phyloP scores from a whole-genome alignment of 2,888 invertebrate species.

The Punctoribates punctum region DNA sequence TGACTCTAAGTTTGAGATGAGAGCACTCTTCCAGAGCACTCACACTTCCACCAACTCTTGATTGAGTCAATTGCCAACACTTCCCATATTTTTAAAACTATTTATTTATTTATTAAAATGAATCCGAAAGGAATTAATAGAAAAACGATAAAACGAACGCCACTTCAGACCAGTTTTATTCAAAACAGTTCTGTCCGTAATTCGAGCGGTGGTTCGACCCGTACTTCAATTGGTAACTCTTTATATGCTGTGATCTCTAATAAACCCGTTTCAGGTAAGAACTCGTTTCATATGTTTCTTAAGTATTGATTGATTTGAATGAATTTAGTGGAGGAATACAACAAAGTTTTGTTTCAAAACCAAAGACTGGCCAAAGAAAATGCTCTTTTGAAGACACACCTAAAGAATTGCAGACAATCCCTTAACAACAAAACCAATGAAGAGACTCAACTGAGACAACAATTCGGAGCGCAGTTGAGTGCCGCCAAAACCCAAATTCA shows the following conservation, averaged over 20 bases:
- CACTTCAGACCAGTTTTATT: background rate
- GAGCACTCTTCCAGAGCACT: too few relatives aligned
- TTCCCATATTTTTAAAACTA: too few relatives aligned
- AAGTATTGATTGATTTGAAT: background rate
- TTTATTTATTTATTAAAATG: background rate
- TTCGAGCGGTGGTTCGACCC: background rate
- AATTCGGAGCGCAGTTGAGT: background rate
- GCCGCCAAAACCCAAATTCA: background rate
- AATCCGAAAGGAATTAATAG: background rate
- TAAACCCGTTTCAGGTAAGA: background rate
- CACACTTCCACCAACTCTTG: too few relatives aligned
- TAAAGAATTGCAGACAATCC: background rate
- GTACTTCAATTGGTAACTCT: background rate
- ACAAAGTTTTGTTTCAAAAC: constrained; percentile 26
- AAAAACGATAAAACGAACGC: background rate
- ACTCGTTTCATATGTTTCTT: background rate
- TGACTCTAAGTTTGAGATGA: too few relatives aligned
- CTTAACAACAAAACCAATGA: background rate
- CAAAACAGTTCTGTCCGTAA: background rate
- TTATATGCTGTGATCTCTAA: background rate
- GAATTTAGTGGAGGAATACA: background rate
- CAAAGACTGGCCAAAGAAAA: constrained; percentile 29
- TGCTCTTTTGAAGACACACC: background rate
- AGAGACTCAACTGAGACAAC: background rate
- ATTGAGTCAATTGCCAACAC: too few relatives aligned